Percentiles rank a stretch among this genome's conserved stretches.
Conservation (phyloP, 2,888 invertebrate species). For the Agriotes lineatus region DNA sequence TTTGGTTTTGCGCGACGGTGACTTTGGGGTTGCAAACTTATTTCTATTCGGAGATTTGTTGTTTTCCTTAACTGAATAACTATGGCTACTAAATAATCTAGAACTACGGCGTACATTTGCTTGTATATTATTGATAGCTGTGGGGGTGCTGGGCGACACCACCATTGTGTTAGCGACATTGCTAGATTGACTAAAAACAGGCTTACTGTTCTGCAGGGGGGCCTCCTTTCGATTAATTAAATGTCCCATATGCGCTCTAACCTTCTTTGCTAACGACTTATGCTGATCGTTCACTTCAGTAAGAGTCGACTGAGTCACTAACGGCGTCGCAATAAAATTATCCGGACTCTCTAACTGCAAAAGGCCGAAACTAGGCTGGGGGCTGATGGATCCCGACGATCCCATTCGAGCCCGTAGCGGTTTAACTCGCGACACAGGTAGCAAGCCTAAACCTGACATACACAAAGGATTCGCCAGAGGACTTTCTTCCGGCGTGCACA, state of each 20-base stretch:
- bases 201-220: constrained; percentile 72
- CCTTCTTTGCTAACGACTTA: constrained; percentile 72
- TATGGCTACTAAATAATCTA: constrained; percentile 82
- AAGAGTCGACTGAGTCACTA: constrained; percentile 67
- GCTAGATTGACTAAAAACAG: constrained; percentile 79
- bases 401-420: constrained; percentile 61
- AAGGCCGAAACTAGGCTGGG: constrained; percentile 77
- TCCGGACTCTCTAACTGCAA: constrained; percentile 63
- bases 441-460: constrained; percentile 68
- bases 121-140: constrained; percentile 59
- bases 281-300: constrained; percentile 77
- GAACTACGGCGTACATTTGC: constrained; percentile 88
- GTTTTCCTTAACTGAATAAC: constrained; percentile 95
- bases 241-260: constrained; percentile 68
- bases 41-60: constrained; percentile 91
- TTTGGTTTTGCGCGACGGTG: constrained; percentile 91
- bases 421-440: constrained; percentile 69
- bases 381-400: constrained; percentile 35
- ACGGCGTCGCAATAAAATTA: constrained; percentile 55
- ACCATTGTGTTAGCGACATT: constrained; percentile 67
- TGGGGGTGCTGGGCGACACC: constrained; percentile 60
- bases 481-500: constrained; percentile 65
- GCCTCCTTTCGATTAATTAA: constrained; percentile 70
- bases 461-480: constrained; percentile 64
- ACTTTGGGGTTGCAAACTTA: constrained; percentile 90